Percentiles rank a stretch among this genome's conserved stretches.
Conservation (phyloP, 2,113 vertebrate genomes). For the Uria lomvia region DNA sequence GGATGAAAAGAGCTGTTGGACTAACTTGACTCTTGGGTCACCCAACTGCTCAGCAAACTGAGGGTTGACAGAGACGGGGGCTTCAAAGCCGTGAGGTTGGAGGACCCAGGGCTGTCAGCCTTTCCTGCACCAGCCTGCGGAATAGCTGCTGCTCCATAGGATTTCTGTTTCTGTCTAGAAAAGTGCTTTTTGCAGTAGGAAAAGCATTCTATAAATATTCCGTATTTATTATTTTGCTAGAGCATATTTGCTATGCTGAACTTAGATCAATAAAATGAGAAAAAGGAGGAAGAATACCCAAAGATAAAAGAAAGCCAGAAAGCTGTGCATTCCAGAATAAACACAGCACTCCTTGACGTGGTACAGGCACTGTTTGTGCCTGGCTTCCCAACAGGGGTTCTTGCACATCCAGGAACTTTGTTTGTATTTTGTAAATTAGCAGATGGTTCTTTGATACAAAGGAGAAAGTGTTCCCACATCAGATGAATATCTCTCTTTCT, state of each 20-base stretch:
- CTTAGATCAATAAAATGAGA: constrained; percentile 6
- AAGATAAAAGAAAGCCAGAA: constrained; percentile 17
- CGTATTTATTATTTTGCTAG: constrained; percentile 13
- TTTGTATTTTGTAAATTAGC: constrained; percentile 70
- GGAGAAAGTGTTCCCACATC: constrained; percentile 29
- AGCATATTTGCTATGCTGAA: not conserved
- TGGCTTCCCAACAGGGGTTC: constrained; percentile 46
- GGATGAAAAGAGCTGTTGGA: not conserved
- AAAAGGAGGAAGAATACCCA: constrained; percentile 14
- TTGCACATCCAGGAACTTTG: constrained; percentile 62
- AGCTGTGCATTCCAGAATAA: constrained; percentile 35
- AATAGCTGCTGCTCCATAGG: not conserved
- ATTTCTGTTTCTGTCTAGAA: not conserved
- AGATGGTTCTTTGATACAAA: constrained; percentile 68
- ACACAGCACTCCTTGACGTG: constrained; percentile 16
- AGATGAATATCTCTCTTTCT: not conserved
- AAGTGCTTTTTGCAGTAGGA: not conserved
- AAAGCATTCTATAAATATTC: not conserved
- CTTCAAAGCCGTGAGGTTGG: not conserved
- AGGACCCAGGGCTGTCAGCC: not conserved
- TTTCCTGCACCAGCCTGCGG: not conserved
- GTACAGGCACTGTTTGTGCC: constrained; percentile 45
- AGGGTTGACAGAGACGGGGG: fast-evolving
- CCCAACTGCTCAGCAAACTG: not conserved
- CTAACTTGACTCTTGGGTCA: not conserved